These are phyloP conservation scores for Heteractis magnifica DNA, from an alignment of 92 coral and sea anemone species.

Conservation along the genomic window DNA sequence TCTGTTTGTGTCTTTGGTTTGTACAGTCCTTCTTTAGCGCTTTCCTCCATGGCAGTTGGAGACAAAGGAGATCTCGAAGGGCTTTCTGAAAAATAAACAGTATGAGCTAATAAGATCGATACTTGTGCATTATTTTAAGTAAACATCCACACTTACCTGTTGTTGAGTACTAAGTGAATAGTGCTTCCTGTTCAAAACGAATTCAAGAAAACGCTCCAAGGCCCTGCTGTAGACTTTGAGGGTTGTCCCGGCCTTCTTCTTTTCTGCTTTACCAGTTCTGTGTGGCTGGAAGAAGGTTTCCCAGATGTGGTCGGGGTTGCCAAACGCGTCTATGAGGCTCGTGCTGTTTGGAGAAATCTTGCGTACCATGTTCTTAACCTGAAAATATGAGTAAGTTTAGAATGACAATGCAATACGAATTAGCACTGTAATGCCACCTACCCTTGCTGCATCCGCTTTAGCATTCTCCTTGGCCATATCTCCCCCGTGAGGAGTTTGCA, in stretches of 20 bases:
- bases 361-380: not conserved
- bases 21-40: not conserved
- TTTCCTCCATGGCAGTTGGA: not conserved
- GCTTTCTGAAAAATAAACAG: not conserved
- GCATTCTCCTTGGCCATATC: not conserved
- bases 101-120: not conserved
- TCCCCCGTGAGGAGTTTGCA: not conserved
- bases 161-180: not conserved
- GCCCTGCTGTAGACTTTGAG: not conserved
- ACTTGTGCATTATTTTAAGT: not conserved
- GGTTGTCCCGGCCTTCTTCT: not conserved
- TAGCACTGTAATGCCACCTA: not conserved
- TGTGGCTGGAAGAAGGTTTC: not conserved
- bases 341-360: not conserved
- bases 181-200: not conserved
- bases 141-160: not conserved
- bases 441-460: not conserved
- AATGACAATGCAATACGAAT: not conserved
- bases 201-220: not conserved
- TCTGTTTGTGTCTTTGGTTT: not conserved
- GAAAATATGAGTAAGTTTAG: not conserved
- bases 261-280: not conserved
- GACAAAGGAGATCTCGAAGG: not conserved
- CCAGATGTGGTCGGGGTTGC: not conserved
- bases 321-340: not conserved